Percentiles rank a stretch among this genome's conserved stretches.
Conservation (phyloP, 2,888 invertebrate genomes). For the Acanthococcus lagerstroemiae region DNA sequence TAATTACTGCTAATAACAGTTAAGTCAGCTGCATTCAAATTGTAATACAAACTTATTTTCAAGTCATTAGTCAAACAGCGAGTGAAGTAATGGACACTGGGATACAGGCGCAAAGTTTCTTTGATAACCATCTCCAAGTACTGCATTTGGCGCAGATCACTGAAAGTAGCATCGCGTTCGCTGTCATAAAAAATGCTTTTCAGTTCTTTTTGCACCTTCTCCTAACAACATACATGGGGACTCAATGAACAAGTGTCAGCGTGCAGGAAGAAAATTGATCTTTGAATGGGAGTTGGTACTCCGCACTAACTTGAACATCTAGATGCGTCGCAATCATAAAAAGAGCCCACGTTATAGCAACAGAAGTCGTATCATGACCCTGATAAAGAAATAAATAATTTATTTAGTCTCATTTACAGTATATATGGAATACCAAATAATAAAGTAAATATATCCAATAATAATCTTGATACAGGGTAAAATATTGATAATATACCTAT, state of each 20-base stretch:
- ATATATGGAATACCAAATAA: too few relatives aligned
- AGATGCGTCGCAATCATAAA: constrained; percentile 45
- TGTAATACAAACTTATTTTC: constrained; percentile 11
- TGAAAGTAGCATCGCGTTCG: constrained; percentile 35
- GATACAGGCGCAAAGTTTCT: constrained; percentile 37
- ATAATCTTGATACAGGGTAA: too few relatives aligned
- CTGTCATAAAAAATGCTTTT: too few relatives aligned
- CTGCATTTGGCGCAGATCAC: constrained; percentile 36
- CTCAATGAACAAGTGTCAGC: too few relatives aligned
- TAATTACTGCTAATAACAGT: too few relatives aligned
- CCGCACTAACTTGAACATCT: constrained; percentile 40
- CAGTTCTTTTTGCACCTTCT: constrained; percentile 32
- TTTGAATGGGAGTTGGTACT: too few relatives aligned
- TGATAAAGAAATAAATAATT: too few relatives aligned
- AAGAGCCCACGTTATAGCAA: constrained; percentile 44
- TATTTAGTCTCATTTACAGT: too few relatives aligned
- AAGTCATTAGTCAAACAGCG: constrained; percentile 35
- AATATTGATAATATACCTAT: too few relatives aligned
- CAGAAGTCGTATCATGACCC: constrained; percentile 50
- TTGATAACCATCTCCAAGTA: constrained; percentile 38
- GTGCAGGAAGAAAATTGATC: too few relatives aligned
- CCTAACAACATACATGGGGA: constrained; percentile 32
- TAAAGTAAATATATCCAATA: too few relatives aligned
- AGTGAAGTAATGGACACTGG: constrained; percentile 38
- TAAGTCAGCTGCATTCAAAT: too few relatives aligned